Percentiles rank a stretch among this genome's conserved stretches.
Evolutionary conservation across 2,888 invertebrate species (phyloP).

Genomic region (Harpalus rufipes): DNA sequence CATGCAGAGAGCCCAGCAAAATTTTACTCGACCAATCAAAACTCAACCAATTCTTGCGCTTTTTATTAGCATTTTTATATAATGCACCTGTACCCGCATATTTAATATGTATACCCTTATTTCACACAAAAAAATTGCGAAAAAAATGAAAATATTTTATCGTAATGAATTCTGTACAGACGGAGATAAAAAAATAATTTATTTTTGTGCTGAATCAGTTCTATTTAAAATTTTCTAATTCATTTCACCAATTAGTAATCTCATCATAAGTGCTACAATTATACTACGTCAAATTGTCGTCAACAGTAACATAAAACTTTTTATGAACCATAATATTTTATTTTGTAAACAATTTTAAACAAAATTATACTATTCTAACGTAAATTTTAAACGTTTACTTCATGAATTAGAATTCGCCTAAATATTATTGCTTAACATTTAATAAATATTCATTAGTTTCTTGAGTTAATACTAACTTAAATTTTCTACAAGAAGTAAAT

Average conservation of each 20-base stretch:
- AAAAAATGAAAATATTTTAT: slow-evolving; percentile 7
- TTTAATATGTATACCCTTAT: slow-evolving; percentile 35
- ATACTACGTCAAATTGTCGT: neutral
- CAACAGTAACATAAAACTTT: neutral
- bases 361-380: neutral
- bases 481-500: no score
- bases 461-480: neutral
- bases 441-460: no score
- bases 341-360: neutral
- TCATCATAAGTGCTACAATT: neutral
- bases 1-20: neutral
- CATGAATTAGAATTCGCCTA: neutral
- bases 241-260: neutral
- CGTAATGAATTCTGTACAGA: neutral
- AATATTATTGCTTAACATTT: neutral
- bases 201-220: no score
- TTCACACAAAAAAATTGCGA: neutral
- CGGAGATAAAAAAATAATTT: no score
- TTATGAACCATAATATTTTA: slow-evolving; percentile 1
- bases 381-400: neutral
- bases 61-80: neutral
- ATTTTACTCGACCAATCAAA: slow-evolving; percentile 11
- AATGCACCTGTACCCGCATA: slow-evolving; percentile 51
- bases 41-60: neutral
- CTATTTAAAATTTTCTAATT: no score